Percentiles rank a stretch among this genome's conserved stretches.
Conservation (phyloP, 2,113 vertebrate species). For the Gyps fulvus region DNA sequence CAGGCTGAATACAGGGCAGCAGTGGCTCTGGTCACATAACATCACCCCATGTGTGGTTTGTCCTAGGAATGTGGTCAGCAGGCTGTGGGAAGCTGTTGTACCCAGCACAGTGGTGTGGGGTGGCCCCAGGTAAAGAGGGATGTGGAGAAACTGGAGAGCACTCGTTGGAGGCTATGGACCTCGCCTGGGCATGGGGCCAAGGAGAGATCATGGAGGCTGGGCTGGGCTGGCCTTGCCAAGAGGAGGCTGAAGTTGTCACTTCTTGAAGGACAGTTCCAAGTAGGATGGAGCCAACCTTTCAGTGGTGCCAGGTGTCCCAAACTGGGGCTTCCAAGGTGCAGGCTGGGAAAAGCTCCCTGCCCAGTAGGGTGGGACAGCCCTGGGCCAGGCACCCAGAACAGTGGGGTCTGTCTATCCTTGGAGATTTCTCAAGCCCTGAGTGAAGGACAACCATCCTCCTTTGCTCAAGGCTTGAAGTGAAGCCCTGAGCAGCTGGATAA, state of each 20-base stretch:
- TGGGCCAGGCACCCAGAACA: background rate
- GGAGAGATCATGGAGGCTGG: background rate
- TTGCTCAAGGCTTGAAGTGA: background rate
- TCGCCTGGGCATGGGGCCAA: fast-evolving
- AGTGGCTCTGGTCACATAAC: background rate
- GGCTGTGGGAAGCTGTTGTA: background rate
- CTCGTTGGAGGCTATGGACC: fast-evolving
- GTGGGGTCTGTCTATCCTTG: background rate
- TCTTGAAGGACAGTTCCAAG: background rate
- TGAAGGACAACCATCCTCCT: background rate
- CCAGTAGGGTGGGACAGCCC: background rate
- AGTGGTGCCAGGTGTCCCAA: background rate
- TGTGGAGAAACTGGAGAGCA: background rate
- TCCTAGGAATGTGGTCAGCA: background rate
- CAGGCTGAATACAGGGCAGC: fast-evolving
- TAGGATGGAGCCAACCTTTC: background rate
- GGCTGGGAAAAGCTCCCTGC: background rate
- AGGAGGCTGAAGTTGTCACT: background rate
- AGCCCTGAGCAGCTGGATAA: background rate
- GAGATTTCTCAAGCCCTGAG: background rate
- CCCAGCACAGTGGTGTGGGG: background rate
- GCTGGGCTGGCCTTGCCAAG: background rate
- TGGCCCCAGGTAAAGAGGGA: background rate
- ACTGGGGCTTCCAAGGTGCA: background rate
- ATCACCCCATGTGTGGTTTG: fast-evolving